Evolutionary conservation across 2,888 invertebrate species (phyloP).

Genomic region (Dysmachus trigonus): DNA sequence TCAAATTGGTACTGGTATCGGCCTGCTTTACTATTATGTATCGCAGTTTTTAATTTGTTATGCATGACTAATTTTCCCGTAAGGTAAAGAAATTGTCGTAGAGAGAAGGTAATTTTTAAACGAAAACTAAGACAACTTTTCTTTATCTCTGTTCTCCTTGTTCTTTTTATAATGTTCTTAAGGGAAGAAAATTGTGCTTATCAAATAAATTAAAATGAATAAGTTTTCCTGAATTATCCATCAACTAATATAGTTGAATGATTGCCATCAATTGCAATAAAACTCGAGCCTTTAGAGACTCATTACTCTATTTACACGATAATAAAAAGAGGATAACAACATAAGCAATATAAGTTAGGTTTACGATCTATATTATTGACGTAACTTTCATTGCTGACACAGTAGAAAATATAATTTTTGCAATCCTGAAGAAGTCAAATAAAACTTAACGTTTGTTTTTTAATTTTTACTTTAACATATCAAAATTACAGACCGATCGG

Average conservation of each 20-base stretch:
- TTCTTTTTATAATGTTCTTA: background rate
- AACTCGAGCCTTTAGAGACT: background rate
- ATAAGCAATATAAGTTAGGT: background rate
- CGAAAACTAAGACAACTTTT: background rate
- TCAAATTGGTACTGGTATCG: too few species aligned
- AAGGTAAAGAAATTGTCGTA: background rate
- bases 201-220: background rate
- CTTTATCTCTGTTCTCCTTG: background rate
- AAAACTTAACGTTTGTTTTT: background rate
- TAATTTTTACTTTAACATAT: too few species aligned
- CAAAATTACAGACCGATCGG: too few species aligned
- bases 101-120: background rate
- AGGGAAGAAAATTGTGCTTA: background rate
- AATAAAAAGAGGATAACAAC: background rate
- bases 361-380: background rate
- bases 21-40: too few species aligned
- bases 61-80: too few species aligned
- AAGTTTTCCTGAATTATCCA: too few species aligned
- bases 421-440: background rate
- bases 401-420: background rate
- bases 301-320: background rate
- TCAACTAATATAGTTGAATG: too few species aligned
- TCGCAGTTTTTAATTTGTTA: too few species aligned
- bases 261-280: too few species aligned
- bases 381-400: background rate